Evolutionary conservation across 2,113 vertebrate genomes (phyloP).

Genomic region (Columba livia): DNA sequence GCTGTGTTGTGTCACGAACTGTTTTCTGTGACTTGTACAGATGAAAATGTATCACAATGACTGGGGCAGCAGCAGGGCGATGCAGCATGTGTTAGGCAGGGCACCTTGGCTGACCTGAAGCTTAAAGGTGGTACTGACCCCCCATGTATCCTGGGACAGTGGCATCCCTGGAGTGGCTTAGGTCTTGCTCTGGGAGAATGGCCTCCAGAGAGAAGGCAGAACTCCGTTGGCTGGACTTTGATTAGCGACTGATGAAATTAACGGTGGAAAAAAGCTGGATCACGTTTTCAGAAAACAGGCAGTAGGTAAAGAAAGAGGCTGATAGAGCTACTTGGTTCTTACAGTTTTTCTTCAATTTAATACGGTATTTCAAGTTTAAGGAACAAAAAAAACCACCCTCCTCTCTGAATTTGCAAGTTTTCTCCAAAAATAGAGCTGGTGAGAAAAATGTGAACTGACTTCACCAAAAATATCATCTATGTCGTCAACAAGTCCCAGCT

Average conservation of each 20-base stretch:
- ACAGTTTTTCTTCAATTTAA: not conserved
- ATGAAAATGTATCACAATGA: not conserved
- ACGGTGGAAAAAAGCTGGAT: not conserved
- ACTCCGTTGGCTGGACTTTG: not conserved
- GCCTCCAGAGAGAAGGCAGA: not conserved
- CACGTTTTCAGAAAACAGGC: not conserved
- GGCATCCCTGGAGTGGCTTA: not conserved
- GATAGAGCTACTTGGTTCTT: not conserved
- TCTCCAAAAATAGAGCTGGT: conserved; percentile 40
- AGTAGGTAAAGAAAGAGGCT: not conserved
- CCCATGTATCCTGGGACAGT: not conserved
- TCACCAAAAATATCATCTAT: conserved; percentile 25
- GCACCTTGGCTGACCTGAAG: not conserved
- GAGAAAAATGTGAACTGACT: conserved; percentile 30
- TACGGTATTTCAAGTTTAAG: not conserved
- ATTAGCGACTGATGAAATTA: not conserved
- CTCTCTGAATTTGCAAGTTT: conserved; percentile 20
- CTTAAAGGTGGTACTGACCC: not conserved
- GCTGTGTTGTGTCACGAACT: not conserved
- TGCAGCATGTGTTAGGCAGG: not conserved
- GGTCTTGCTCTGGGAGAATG: not conserved
- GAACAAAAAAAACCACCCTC: not conserved
- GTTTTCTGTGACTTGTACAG: not conserved
- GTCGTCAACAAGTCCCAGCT: not conserved
- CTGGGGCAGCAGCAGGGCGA: not conserved